A percentile compares a stretch with the other conserved stretches of the same genome.
These are phyloP conservation scores for Clarias platycephalus DNA, from an alignment of 2,797 vertebrate species.

Conservation along the genomic window DNA sequence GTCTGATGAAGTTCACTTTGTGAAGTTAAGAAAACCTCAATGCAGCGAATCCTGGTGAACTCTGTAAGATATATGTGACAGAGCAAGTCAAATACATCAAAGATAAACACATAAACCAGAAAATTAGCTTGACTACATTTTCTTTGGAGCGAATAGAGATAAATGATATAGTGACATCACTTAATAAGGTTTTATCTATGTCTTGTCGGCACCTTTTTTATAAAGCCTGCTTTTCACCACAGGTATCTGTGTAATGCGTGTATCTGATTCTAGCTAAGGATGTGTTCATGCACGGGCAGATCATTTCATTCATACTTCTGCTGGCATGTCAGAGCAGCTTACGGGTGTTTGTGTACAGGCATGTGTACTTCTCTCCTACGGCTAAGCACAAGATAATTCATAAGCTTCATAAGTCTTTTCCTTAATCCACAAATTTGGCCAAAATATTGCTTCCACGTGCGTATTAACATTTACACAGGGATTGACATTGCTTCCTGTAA, in stretches of 20 bases:
- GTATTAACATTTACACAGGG: conserved; percentile 37
- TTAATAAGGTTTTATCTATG: neutral
- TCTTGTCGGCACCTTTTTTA: neutral
- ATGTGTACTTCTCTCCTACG: neutral
- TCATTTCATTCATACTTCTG: conserved; percentile 33
- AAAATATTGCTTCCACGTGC: conserved; percentile 16
- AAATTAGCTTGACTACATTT: conserved; percentile 3
- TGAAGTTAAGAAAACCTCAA: neutral
- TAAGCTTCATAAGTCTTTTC: conserved; percentile 1
- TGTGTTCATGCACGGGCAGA: conserved; percentile 20
- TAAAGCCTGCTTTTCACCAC: neutral
- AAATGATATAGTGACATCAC: neutral
- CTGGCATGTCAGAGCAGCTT: conserved; percentile 16
- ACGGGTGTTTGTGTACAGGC: conserved; percentile 10
- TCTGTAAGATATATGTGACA: neutral
- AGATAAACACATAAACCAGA: conserved; percentile 7
- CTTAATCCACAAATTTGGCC: conserved; percentile 26
- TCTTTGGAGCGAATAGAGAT: neutral
- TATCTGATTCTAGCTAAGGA: neutral
- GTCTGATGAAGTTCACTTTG: too few relatives aligned
- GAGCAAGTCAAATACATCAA: neutral
- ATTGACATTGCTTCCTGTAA: conserved; percentile 27
- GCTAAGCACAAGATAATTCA: conserved; percentile 19
- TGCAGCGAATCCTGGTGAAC: neutral
- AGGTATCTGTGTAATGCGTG: conserved; percentile 19